Evolutionary conservation across 2,888 invertebrate genomes (phyloP), one percentile per base, ranked within the genome.

Genomic region (Azorinus chamasolen): DNA sequence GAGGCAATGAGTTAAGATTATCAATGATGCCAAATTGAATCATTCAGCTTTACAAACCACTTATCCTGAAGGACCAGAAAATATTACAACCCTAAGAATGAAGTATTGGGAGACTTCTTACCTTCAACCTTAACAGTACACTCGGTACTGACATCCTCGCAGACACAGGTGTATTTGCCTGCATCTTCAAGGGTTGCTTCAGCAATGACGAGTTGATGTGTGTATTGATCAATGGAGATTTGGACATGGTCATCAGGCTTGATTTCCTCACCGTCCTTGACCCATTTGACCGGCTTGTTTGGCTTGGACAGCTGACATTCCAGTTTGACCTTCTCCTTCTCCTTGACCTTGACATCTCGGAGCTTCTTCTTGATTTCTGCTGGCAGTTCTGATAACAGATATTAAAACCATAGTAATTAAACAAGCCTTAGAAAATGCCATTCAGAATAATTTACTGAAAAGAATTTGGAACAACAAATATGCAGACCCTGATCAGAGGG

Each of bases 201-300:
- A 12, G 83, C 82, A 55, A 92, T 82, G n/a, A 85, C 85, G 20
- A 92, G 85, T 10, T 86, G 87, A 70, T 91, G 90, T 1, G 45
- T 55, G 46, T 77, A 83, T 10, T 88, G 97, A 93, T 97, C 97
- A 90, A 97, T 96, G 63, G 96, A 95, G 22, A 97, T 95, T 89
- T 82, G 96, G 95, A 92, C 97, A 91, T 97, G 77, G 39, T 89
- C 97, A 96, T 96, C 96, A 51, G 97, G 96, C 88, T 96, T 96
- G 0, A 97, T 94, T 93, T 97, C 97, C 87, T 96, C 95, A 95
- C 89, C 89, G 71, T 89, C 83, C 72, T 97, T 96, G 94, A 95
- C 96, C 98, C 98, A 98, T 91, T 96, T 96, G 0, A 79, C 70
- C 18, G 72, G 57, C 20, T 54, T 53, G 93, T 98, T 97, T 3